Conservation (phyloP, 2,113 vertebrate species). For the Gavia stellata region DNA sequence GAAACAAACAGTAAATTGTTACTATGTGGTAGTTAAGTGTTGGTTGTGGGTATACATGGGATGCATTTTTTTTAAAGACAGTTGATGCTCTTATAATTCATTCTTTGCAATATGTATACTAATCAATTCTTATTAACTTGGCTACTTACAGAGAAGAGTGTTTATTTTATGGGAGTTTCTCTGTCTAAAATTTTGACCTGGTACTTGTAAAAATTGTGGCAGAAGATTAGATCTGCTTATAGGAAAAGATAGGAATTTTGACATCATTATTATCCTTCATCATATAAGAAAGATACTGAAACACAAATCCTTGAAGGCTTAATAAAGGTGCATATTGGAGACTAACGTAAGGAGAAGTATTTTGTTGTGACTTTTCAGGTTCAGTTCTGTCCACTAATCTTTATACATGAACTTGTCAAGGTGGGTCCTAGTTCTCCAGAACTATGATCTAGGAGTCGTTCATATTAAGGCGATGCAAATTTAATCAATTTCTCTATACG, state of each 20-base stretch:
- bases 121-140: not conserved
- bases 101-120: not conserved
- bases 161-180: not conserved
- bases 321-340: not conserved
- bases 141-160: not conserved
- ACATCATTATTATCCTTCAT: not conserved
- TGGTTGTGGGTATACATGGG: not conserved
- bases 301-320: not conserved
- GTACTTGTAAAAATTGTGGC: not conserved
- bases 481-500: not conserved
- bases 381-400: not conserved
- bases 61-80: not conserved
- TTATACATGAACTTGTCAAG: not conserved
- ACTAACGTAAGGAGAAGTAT: not conserved
- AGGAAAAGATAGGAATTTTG: not conserved
- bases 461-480: not conserved
- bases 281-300: not conserved
- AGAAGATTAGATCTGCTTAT: not conserved
- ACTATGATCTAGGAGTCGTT: not conserved
- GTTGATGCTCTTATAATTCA: not conserved
- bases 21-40: not conserved
- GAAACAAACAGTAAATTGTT: not conserved
- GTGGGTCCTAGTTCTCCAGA: not conserved
- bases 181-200: not conserved
- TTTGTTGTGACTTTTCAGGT: not conserved